A percentile compares a stretch with the other conserved stretches of the same genome.
phyloP scores from a whole-genome alignment of 2,888 invertebrate genomes.

The Heliconius erato region DNA sequence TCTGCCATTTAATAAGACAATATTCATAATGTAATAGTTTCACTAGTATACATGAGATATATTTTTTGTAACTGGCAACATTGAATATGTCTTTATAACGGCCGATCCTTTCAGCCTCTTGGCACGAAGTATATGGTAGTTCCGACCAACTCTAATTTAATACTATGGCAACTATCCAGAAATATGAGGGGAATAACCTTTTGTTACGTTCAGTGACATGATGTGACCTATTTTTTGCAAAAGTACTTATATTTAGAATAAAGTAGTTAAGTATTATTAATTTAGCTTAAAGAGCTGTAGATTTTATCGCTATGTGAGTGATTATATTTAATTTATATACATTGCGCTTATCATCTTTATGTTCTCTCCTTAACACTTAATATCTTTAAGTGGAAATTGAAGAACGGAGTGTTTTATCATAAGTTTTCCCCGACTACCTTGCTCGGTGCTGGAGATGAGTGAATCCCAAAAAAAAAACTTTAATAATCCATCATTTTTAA shows the following conservation, averaged over 20 bases:
- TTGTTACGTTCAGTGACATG: background rate
- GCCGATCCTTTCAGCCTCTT: slow-evolving; percentile 15
- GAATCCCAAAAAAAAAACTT: too few relatives aligned
- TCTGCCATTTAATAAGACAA: background rate
- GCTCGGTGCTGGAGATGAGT: too few relatives aligned
- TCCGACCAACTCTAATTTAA: slow-evolving; percentile 26
- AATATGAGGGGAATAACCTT: slow-evolving; percentile 32
- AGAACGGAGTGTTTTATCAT: too few relatives aligned
- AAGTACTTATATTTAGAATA: background rate
- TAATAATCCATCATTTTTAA: too few relatives aligned
- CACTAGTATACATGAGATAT: background rate
- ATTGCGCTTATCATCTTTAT: too few relatives aligned
- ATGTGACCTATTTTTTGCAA: slow-evolving; percentile 14
- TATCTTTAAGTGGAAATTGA: too few relatives aligned
- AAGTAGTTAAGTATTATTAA: too few relatives aligned
- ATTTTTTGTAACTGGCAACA: slow-evolving; percentile 12
- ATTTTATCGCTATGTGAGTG: too few relatives aligned
- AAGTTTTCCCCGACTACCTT: too few relatives aligned
- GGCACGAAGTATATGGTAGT: slow-evolving; percentile 33
- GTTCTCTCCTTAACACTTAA: too few relatives aligned
- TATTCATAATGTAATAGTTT: background rate
- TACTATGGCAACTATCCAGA: slow-evolving; percentile 35
- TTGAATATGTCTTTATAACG: slow-evolving; percentile 27
- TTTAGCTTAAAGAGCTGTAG: too few relatives aligned
- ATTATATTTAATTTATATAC: too few relatives aligned